Conservation (phyloP, 2,888 invertebrate genomes). For the Myopa testacea region DNA sequence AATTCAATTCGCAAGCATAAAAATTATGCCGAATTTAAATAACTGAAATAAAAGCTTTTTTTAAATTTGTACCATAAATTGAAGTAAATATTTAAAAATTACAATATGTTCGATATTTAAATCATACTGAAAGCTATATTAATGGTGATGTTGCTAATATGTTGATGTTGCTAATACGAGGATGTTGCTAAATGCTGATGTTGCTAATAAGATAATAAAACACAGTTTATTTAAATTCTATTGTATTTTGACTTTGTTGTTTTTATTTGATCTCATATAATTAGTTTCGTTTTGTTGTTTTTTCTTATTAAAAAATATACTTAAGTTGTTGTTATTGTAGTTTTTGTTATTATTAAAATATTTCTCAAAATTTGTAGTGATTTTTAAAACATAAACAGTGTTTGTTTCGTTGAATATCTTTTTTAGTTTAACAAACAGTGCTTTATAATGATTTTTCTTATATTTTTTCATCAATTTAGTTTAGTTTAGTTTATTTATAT, state of each 20-base stretch:
- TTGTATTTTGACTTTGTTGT: conserved; percentile 11
- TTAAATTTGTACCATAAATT: too few species aligned
- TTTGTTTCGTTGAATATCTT: too few species aligned
- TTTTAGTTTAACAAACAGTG: not conserved
- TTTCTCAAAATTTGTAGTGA: conserved; percentile 7
- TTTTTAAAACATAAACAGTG: not conserved
- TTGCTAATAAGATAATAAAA: not conserved
- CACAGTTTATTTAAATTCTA: not conserved
- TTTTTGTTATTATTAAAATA: conserved; percentile 1
- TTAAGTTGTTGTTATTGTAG: conserved; percentile 17
- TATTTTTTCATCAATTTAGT: not conserved
- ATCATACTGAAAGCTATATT: too few species aligned
- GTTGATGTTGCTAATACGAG: too few species aligned
- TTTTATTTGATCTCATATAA: not conserved
- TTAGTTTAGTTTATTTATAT: not conserved
- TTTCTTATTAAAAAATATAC: conserved; percentile 27
- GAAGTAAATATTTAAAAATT: too few species aligned
- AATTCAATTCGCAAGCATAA: too few species aligned
- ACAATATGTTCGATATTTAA: too few species aligned
- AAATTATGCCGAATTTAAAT: too few species aligned
- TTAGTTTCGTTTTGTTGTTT: conserved; percentile 2
- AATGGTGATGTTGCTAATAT: too few species aligned
- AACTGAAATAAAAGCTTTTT: too few species aligned
- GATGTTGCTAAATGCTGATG: too few species aligned
- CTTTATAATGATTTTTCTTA: not conserved